Conservation (phyloP, 1,140 invertebrate genomes). For the Lamellibrachia luymesi region DNA sequence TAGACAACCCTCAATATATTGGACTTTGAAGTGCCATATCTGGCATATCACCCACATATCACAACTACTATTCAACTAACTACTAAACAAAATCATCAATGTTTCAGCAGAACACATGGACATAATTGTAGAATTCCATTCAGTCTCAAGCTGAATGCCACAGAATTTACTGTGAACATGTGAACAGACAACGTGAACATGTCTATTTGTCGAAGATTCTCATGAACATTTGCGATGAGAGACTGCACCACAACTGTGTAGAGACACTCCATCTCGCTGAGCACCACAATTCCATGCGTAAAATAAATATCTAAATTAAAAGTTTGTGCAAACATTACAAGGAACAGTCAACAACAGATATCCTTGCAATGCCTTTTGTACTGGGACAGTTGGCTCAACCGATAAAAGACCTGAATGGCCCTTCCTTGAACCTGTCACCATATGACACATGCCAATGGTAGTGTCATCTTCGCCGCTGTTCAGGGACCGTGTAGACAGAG, state of each 20-base stretch:
- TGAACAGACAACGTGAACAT: neutral
- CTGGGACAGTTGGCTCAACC: neutral
- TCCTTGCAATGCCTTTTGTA: neutral
- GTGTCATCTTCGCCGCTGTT: slow-evolving; percentile 43
- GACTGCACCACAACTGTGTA: neutral
- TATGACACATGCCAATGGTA: neutral
- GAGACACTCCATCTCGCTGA: neutral
- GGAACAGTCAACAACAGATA: neutral
- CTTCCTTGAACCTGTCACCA: neutral
- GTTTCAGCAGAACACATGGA: neutral
- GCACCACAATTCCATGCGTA: neutral
- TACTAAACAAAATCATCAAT: neutral
- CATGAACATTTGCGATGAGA: neutral
- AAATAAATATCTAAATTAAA: neutral
- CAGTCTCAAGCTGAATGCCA: neutral
- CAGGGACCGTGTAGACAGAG: slow-evolving; percentile 66
- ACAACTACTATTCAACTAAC: too few species aligned
- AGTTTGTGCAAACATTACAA: neutral
- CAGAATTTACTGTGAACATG: neutral
- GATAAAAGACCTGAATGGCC: neutral
- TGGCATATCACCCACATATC: too few species aligned
- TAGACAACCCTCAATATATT: too few species aligned
- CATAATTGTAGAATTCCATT: neutral
- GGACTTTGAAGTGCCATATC: too few species aligned
- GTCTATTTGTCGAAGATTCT: neutral